Evolutionary conservation across 2,888 invertebrate genomes (phyloP).

Genomic region (Chrysomela aeneicollis): DNA sequence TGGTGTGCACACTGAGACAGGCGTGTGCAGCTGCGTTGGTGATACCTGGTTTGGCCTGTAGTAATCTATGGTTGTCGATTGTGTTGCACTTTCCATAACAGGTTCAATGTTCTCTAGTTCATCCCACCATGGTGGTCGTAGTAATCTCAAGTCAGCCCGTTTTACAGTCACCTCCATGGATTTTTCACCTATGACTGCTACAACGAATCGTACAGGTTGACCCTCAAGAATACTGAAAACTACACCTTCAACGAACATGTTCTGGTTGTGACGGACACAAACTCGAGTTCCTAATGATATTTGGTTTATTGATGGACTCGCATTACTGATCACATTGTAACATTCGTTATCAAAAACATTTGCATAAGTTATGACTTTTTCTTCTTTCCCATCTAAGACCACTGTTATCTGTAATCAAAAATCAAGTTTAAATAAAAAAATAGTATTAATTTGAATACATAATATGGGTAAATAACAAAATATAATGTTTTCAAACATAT

Average conservation of each 20-base stretch:
- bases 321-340: constrained; percentile 91
- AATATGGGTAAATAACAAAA: too few relatives aligned
- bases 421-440: not conserved
- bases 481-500: too few relatives aligned
- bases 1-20: constrained; percentile 63
- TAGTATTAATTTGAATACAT: too few relatives aligned
- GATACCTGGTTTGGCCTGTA: constrained; percentile 61
- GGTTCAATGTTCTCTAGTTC: constrained; percentile 77
- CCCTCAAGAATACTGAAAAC: constrained; percentile 73
- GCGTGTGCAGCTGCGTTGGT: constrained; percentile 63
- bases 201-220: constrained; percentile 74
- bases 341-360: constrained; percentile 82
- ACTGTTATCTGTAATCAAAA: constrained; percentile 68
- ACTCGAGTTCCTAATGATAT: constrained; percentile 82
- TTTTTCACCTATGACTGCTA: constrained; percentile 65
- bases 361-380: constrained; percentile 73
- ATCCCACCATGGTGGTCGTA: constrained; percentile 96
- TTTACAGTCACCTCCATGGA: constrained; percentile 74
- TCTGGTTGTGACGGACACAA: constrained; percentile 77
- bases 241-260: constrained; percentile 85
- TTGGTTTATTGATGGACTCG: constrained; percentile 86
- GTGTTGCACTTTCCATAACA: constrained; percentile 34
- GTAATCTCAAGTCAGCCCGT: constrained; percentile 87
- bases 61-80: constrained; percentile 44
- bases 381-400: constrained; percentile 81